phyloP scores from a whole-genome alignment of 2,113 vertebrate genomes.

The Triplophysa rosa region DNA sequence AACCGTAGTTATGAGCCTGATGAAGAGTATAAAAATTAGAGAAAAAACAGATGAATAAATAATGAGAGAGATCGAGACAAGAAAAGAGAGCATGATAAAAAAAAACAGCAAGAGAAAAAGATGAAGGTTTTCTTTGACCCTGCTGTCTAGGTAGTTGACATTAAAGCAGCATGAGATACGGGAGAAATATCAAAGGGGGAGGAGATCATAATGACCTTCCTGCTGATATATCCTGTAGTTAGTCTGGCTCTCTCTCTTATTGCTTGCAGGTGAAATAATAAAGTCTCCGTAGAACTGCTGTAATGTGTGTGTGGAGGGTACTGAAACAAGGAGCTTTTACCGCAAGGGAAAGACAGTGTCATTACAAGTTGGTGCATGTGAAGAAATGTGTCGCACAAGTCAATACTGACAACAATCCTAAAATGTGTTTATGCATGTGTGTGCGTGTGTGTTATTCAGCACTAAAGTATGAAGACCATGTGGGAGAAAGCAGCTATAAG shows the following conservation, averaged over 20 bases:
- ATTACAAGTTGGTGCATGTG: too few species aligned
- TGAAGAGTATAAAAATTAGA: background rate
- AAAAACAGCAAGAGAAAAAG: background rate
- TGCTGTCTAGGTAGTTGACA: conserved; percentile 17
- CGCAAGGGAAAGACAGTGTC: background rate
- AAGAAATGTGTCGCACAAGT: background rate
- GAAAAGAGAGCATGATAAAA: background rate
- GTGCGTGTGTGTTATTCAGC: background rate
- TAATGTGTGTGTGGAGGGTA: conserved; percentile 19
- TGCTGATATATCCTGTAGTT: conserved; percentile 37
- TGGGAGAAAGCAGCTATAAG: conserved; percentile 1
- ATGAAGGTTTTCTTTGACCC: background rate
- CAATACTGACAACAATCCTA: conserved; percentile 11
- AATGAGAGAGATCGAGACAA: background rate
- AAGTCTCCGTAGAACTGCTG: conserved; percentile 45
- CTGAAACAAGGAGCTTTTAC: background rate
- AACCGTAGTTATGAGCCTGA: background rate
- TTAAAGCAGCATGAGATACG: conserved; percentile 12
- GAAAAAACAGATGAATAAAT: background rate
- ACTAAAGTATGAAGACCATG: conserved; percentile 17
- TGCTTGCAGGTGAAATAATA: conserved; percentile 72
- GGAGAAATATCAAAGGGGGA: background rate
- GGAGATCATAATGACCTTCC: conserved; percentile 22
- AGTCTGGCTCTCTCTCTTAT: conserved; percentile 50
- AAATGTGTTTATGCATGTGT: background rate